Evolutionary conservation across 2,888 invertebrate species (phyloP), one percentile per base, ranked within the genome.

Genomic region (Pachydiplax longipennis): DNA sequence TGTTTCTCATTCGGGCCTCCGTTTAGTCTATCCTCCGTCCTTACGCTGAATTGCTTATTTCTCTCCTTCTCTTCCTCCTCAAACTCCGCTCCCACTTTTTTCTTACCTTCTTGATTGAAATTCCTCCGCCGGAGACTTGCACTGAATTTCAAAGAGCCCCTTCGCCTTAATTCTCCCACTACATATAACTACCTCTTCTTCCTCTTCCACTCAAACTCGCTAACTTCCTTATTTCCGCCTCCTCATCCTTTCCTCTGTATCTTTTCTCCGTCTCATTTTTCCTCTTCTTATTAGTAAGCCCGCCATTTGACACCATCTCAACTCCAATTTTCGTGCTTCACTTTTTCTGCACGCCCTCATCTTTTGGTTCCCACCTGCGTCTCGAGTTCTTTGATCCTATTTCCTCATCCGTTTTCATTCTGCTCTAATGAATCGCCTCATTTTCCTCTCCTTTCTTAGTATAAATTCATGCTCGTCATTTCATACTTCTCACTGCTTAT

Each of bases 121-220:
- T 87, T 87, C 87, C 87, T 87, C 61, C 87, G 37, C 37, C 58
- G 37, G 40, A 31, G 87, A 87, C 87, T 87, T 13, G 58, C 58
- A 40, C 87, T 61, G 87, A 87, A 87, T 87, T 87, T 87, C 87
- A 87, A 87, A 87, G 61, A 87, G 61, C 53, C 53, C 53, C 31
- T 25, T 10, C 53, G 53, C 53, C 53, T 18, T 53, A 44, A 44
- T 44, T 44, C 44, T 53, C 53, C 53, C 15, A 53, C 53, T 53
- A 53, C 53, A 53, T 0, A 18, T 53, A 53, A 53, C 53, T 82
- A 48, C 53, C n/a, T 53, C 53, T 83, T 35, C 2, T 61, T 37
- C 61, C 65, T 61, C 87, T 37, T 22, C 82, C 58, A 35, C 83
- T 53, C 61, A 87, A 37, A 73, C 73, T 25, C 73, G 31, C 73